Evolutionary conservation across 2,888 invertebrate genomes (phyloP).

Genomic region (Epirrhoe tristata): DNA sequence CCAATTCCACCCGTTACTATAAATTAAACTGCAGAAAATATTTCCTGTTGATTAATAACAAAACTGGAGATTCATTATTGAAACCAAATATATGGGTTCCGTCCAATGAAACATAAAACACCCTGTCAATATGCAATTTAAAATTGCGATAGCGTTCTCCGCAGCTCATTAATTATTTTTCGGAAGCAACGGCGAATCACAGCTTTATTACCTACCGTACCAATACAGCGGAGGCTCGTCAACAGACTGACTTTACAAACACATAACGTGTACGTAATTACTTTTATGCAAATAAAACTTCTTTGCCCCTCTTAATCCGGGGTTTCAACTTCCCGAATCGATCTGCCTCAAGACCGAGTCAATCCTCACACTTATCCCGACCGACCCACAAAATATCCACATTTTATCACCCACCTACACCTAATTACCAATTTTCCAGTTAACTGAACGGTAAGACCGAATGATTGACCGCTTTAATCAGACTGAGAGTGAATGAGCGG

Average conservation of each 20-base stretch:
- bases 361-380: conserved; percentile 47
- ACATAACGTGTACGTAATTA: conserved; percentile 54
- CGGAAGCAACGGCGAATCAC: conserved; percentile 45
- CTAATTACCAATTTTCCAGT: conserved; percentile 84
- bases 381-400: conserved; percentile 51
- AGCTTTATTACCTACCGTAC: conserved; percentile 45
- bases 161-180: conserved; percentile 53
- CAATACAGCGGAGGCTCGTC: conserved; percentile 45
- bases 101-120: conserved; percentile 42
- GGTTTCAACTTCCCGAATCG: conserved; percentile 32
- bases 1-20: neutral
- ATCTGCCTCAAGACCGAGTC: conserved; percentile 32
- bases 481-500: conserved; percentile 68
- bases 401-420: conserved; percentile 74
- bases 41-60: conserved; percentile 22
- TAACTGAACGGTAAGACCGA: conserved; percentile 79
- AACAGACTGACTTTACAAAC: conserved; percentile 51
- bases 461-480: conserved; percentile 82
- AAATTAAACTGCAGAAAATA: conserved; percentile 11
- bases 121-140: conserved; percentile 45
- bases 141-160: conserved; percentile 48
- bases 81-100: conserved; percentile 27
- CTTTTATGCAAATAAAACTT: conserved; percentile 60
- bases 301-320: conserved; percentile 45
- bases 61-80: conserved; percentile 30